These are phyloP conservation scores for Glossosoma conforme DNA, from an alignment of 1,140 invertebrate species.

Conservation along the genomic window DNA sequence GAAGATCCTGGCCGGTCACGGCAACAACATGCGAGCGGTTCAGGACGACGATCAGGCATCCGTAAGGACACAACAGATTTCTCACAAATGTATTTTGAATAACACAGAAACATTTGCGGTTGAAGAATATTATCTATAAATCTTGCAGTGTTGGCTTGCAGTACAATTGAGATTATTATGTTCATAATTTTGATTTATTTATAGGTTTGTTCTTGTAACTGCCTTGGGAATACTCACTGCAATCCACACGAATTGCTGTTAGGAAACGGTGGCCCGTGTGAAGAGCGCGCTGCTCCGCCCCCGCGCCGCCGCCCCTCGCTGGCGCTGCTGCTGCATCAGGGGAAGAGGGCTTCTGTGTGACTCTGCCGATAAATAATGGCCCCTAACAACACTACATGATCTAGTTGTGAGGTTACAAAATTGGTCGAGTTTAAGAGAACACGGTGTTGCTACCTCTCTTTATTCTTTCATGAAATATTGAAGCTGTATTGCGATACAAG, in stretches of 20 bases:
- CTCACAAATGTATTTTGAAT: not conserved
- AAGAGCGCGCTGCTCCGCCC: slow-evolving; percentile 23
- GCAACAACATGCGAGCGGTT: slow-evolving; percentile 50
- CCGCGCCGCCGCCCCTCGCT: slow-evolving; percentile 18
- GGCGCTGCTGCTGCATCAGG: slow-evolving; percentile 22
- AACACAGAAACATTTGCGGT: not conserved
- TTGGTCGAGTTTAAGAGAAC: no score
- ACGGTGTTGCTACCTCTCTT: no score
- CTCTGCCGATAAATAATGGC: no score
- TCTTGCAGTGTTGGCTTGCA: no score
- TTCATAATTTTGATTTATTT: slow-evolving; percentile 1
- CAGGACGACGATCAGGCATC: slow-evolving; percentile 56
- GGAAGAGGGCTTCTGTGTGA: slow-evolving; percentile 28
- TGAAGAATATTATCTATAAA: no score
- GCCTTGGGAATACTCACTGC: slow-evolving; percentile 54
- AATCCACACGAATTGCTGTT: slow-evolving; percentile 24
- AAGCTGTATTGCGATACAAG: no score
- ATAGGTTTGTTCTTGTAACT: slow-evolving; percentile 66
- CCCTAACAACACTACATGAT: no score
- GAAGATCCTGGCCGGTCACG: slow-evolving; percentile 56
- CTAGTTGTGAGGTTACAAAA: no score
- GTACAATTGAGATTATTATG: not conserved
- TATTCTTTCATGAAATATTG: no score
- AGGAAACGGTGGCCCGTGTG: slow-evolving; percentile 17
- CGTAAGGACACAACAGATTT: slow-evolving; percentile 10